Base-by-base conservation (phyloP, 2,888 invertebrate genomes). In the Eristalinus sepulchralis region DNA sequence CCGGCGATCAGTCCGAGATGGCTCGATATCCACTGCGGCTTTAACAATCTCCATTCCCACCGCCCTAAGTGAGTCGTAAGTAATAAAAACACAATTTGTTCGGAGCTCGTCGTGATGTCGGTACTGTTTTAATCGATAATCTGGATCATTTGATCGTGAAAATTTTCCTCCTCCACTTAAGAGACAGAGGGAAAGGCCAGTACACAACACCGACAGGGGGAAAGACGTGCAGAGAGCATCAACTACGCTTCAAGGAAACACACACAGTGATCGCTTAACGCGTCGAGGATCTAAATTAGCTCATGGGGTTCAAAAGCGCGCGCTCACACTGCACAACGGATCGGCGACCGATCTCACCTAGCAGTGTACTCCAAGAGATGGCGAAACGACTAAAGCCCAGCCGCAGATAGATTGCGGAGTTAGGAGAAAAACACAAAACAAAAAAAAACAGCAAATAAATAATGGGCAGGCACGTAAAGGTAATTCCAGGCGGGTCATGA, bases 251-350 rank as follows among this genome's bases (percentile, higher is more conserved):
- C 33, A 73, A 82, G 85, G 85, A 85, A 80, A 70, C 66, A 39
- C 84, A 71, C 55, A 67, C 64, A 57, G 31, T 31, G 72, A 82
- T 72, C 36, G 76, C 85, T 85, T 85, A 85, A 85, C 82, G 85
- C 85, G 85, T 77, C 82, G 81, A 85, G 82, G 86, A 86, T 86
- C 86, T 86, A 86, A 86, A 86, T 86, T 83, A 86, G 83, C 86
- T 86, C 73, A 86, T 83, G 86, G 86, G 81, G 83, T 78, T 86
- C 77, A 86, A 86, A 86, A 66, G 64, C 63, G 70, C 75, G 39
- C 80, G 68, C 36, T 39, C 31, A 63, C 72, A 59, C 34, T 59
- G 57, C 13, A 27, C 27, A 67, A 33, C 66, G 34, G 33, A 73
- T 72, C 80, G 63, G 27, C 9, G 39, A 33, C 60, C 33, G 39